phyloP scores from a whole-genome alignment of 2,888 invertebrate species.

The Falcaria lacertinaria region DNA sequence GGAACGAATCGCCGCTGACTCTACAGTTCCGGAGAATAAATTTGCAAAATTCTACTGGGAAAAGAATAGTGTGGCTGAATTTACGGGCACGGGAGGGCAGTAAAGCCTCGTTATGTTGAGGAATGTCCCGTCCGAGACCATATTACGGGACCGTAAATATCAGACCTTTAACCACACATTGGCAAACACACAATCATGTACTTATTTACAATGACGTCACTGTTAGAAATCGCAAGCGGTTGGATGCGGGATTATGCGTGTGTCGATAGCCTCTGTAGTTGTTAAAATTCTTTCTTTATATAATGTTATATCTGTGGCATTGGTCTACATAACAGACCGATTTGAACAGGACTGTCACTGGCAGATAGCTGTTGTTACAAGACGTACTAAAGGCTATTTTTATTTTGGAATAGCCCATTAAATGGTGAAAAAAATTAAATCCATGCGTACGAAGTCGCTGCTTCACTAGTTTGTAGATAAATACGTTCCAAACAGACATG shows the following conservation, averaged over 20 bases:
- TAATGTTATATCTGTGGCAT: too few species aligned
- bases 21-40: slow-evolving; percentile 54
- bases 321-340: too few species aligned
- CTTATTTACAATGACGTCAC: neutral
- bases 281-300: too few species aligned
- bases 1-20: slow-evolving; percentile 43
- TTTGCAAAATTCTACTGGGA: slow-evolving; percentile 64
- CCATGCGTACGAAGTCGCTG: too few species aligned
- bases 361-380: too few species aligned
- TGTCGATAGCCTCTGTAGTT: too few species aligned
- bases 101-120: slow-evolving; percentile 74
- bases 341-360: too few species aligned
- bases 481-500: too few species aligned
- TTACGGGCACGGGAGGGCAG: slow-evolving; percentile 66
- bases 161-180: slow-evolving; percentile 29
- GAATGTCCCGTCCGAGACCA: slow-evolving; percentile 62
- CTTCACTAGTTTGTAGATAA: too few species aligned
- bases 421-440: too few species aligned
- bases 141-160: slow-evolving; percentile 40
- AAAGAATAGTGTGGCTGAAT: slow-evolving; percentile 72
- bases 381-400: too few species aligned
- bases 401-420: too few species aligned
- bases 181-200: slow-evolving; percentile 1
- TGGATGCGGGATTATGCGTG: neutral
- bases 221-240: neutral